Conservation (phyloP, 1,140 invertebrate genomes). For the Helicorthomorpha holstii region DNA sequence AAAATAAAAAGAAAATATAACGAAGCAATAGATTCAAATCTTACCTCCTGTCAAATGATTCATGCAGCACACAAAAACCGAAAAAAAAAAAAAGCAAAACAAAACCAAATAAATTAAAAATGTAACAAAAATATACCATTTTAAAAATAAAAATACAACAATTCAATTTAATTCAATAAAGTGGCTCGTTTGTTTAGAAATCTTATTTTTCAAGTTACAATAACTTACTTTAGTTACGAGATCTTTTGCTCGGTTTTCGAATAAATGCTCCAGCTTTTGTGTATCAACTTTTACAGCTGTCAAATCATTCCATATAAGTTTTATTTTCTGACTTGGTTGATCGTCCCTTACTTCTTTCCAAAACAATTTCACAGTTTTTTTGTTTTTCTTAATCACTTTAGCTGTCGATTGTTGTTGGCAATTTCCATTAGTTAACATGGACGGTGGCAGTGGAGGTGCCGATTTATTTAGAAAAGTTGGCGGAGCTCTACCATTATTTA, state of each 20-base stretch:
- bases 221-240: slow-evolving; percentile 69
- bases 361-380: slow-evolving; percentile 98
- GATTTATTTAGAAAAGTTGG: slow-evolving; percentile 22
- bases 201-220: background rate
- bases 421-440: slow-evolving; percentile 21
- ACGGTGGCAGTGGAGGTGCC: slow-evolving; percentile 23
- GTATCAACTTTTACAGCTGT: slow-evolving; percentile 68
- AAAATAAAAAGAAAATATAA: too few relatives aligned
- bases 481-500: slow-evolving; percentile 20
- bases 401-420: slow-evolving; percentile 19
- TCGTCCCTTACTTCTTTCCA: slow-evolving; percentile 91
- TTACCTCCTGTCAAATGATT: background rate
- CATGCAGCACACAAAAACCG: too few relatives aligned
- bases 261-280: slow-evolving; percentile 86
- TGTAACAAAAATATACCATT: too few relatives aligned
- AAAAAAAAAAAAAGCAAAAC: too few relatives aligned
- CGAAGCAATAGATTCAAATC: too few relatives aligned
- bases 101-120: too few relatives aligned
- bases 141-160: too few relatives aligned
- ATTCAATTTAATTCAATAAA: too few relatives aligned
- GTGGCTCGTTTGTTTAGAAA: too few relatives aligned
- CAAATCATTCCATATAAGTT: slow-evolving; percentile 92
- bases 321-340: slow-evolving; percentile 44
- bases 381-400: slow-evolving; percentile 52
- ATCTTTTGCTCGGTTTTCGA: slow-evolving; percentile 92